Percentiles rank a stretch among this genome's conserved stretches.
These are phyloP conservation scores for Nylanderia fulva DNA, from an alignment of 1,140 invertebrate genomes.

Conservation along the genomic window DNA sequence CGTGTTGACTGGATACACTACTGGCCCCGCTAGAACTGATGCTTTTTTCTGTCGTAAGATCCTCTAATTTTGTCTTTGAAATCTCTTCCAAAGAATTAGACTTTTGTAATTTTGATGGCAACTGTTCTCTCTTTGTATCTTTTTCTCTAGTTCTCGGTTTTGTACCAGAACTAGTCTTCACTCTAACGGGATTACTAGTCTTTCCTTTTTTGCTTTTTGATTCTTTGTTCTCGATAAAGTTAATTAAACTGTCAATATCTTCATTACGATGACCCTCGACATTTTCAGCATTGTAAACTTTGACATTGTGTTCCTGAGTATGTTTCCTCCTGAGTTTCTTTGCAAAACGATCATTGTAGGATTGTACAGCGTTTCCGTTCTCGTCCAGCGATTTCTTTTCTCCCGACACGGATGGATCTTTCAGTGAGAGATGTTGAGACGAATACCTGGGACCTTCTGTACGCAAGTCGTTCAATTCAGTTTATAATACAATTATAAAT, in stretches of 20 bases:
- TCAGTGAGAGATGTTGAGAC: slow-evolving; percentile 77
- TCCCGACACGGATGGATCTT: slow-evolving; percentile 75
- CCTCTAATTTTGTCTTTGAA: slow-evolving; percentile 89
- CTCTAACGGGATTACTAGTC: slow-evolving; percentile 77
- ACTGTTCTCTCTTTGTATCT: slow-evolving; percentile 83
- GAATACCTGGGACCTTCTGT: slow-evolving; percentile 78
- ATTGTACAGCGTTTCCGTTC: slow-evolving; percentile 89
- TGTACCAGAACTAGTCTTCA: slow-evolving; percentile 80
- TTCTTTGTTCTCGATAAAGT: slow-evolving; percentile 86
- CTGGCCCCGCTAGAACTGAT: slow-evolving; percentile 80
- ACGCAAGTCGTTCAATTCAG: slow-evolving; percentile 53
- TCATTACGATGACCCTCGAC: slow-evolving; percentile 89
- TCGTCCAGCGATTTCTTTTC: slow-evolving; percentile 89
- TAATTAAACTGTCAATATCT: slow-evolving; percentile 86
- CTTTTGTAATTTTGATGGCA: slow-evolving; percentile 86
- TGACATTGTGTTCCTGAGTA: slow-evolving; percentile 88
- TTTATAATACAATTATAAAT: slow-evolving; percentile 38
- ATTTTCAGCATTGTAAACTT: slow-evolving; percentile 88
- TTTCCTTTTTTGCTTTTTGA: slow-evolving; percentile 83
- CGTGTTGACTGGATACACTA: slow-evolving; percentile 82
- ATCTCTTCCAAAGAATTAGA: slow-evolving; percentile 91
- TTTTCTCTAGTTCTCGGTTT: slow-evolving; percentile 83
- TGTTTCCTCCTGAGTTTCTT: slow-evolving; percentile 87
- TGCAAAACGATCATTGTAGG: slow-evolving; percentile 79
- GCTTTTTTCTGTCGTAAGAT: slow-evolving; percentile 87